phyloP scores from a whole-genome alignment of 2,888 invertebrate genomes.

The Ophioninae sp. region DNA sequence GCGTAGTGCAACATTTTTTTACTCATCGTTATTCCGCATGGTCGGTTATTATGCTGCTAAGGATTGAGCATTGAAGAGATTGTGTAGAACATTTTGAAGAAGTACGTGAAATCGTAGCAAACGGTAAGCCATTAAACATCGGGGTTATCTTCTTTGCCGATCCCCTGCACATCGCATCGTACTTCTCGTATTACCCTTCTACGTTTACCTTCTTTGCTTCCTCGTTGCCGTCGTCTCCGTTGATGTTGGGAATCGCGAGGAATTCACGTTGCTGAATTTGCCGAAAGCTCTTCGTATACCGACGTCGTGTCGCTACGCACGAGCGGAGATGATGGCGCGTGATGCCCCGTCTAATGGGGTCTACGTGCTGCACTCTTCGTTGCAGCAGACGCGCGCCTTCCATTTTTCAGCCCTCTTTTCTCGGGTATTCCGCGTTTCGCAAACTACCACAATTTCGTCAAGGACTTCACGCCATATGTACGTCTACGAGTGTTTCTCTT shows the following conservation, averaged over 20 bases:
- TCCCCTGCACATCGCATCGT: conserved; percentile 16
- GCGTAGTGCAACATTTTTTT: not conserved
- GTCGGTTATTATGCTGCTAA: not conserved
- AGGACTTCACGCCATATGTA: not conserved
- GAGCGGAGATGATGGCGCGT: conserved; percentile 71
- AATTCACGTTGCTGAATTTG: conserved; percentile 61
- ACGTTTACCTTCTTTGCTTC: not conserved
- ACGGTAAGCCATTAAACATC: conserved; percentile 18
- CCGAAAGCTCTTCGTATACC: conserved; percentile 58
- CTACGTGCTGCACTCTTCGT: conserved; percentile 62
- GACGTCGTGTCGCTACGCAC: conserved; percentile 67
- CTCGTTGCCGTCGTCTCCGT: not conserved
- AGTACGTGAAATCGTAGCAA: not conserved
- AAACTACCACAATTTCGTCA: not conserved
- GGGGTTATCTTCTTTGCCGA: conserved; percentile 23
- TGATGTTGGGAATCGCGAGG: conserved; percentile 37
- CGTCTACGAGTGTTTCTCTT: not conserved
- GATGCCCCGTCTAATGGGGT: conserved; percentile 68
- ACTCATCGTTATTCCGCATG: not conserved
- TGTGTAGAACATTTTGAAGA: not conserved
- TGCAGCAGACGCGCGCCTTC: not conserved
- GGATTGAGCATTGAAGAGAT: not conserved
- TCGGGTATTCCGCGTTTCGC: conserved; percentile 12
- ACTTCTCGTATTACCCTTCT: conserved; percentile 5
- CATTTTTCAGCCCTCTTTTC: conserved; percentile 15